Evolutionary conservation across 1,140 invertebrate genomes (phyloP), one percentile per base, ranked within the genome.

Genomic region (Hydropsyche tenuis): DNA sequence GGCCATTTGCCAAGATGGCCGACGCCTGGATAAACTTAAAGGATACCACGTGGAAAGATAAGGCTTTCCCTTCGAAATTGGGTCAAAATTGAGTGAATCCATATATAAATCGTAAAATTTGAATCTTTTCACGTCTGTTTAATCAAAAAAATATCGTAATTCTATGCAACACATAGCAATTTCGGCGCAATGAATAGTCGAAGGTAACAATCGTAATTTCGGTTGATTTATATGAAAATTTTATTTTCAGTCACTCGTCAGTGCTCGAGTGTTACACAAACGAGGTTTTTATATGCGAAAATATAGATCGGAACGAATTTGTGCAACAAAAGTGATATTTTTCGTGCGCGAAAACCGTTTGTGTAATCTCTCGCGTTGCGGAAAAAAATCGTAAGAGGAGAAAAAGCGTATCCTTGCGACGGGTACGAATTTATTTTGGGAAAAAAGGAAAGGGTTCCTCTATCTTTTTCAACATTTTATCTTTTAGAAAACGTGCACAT

Each of bases 1-100:
- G 48, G 73, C 73, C 53, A 70, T 64, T 43, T 73, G 74, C 69
- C 76, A 77, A 70, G 48, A 77, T 77, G 76, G 76, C 76, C 56
- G 37, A 43, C 66, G 30, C 45, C n/a, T n/a, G n/a, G n/a, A n/a
- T 9, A 37, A 3, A 9, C 30, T 37, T 9, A 37, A 4, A n/a
- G n/a, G n/a, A 9, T 37, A 37, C 30, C 30, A 37, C 30, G 30
- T 37, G 30, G 30, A 4, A 9, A 37, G 30, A 9, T 4, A 4
- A 37, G 9, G 3, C 30, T 37, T 37, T n/a, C n/a, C n/a, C n/a
- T n/a, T n/a, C n/a, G n/a, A n/a, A n/a, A n/a, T n/a, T n/a, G n/a
- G n/a, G n/a, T n/a, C n/a, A n/a, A n/a, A n/a, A n/a, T n/a, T n/a
- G n/a, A n/a, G n/a, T n/a, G n/a, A n/a, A n/a, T n/a, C n/a, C n/a